These are phyloP conservation scores for Damaliscus lunatus DNA, from an alignment of 2,113 vertebrate genomes.

Conservation along the genomic window DNA sequence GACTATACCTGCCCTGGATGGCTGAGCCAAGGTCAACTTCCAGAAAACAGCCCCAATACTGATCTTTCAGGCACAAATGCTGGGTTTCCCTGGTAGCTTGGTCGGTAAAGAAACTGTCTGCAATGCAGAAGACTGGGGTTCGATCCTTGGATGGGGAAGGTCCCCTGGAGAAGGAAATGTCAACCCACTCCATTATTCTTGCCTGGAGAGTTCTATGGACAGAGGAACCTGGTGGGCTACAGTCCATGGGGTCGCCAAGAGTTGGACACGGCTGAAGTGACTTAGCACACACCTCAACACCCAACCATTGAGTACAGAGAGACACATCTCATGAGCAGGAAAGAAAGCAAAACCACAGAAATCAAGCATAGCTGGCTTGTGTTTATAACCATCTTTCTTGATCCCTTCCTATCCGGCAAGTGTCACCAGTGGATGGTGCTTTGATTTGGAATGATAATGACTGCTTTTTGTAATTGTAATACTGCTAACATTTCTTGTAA, in stretches of 20 bases:
- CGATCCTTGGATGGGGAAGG: neutral
- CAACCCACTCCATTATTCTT: neutral
- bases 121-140: neutral
- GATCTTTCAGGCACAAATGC: neutral
- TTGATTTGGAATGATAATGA: neutral
- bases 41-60: neutral
- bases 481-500: neutral
- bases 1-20: neutral
- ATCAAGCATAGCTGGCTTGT: fast-evolving
- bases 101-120: fast-evolving
- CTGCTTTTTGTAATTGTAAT: neutral
- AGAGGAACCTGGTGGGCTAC: neutral
- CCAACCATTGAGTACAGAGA: neutral
- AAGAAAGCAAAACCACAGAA: neutral
- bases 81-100: neutral
- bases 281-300: neutral
- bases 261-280: neutral
- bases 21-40: neutral
- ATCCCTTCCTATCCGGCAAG: neutral
- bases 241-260: neutral
- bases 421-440: neutral
- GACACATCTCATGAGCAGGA: neutral
- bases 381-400: neutral
- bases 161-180: neutral
- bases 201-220: neutral